phyloP scores from a whole-genome alignment of 2,888 invertebrate genomes.

The Euclidia mi region DNA sequence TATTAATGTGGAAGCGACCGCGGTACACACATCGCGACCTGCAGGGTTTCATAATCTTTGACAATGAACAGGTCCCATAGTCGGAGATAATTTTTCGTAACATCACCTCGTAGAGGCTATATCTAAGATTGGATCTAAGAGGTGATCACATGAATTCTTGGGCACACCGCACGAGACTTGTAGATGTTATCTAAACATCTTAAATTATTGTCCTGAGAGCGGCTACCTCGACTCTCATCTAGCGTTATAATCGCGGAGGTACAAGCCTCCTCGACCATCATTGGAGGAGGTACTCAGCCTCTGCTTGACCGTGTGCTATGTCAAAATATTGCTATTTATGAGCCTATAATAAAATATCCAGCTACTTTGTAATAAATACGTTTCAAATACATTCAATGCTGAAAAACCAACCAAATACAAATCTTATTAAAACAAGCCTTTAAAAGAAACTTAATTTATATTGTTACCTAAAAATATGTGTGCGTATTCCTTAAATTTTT shows the following conservation, averaged over 20 bases:
- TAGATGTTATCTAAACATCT: slow-evolving; percentile 88
- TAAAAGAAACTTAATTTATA: background rate
- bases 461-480: background rate
- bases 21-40: slow-evolving; percentile 56
- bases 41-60: slow-evolving; percentile 77
- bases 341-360: background rate
- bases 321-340: slow-evolving; percentile 20
- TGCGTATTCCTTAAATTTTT: slow-evolving; percentile 3
- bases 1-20: slow-evolving; percentile 63
- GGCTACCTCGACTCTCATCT: slow-evolving; percentile 80
- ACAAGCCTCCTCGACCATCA: slow-evolving; percentile 60
- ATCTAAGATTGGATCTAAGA: slow-evolving; percentile 86
- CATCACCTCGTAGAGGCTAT: slow-evolving; percentile 80
- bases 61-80: slow-evolving; percentile 75
- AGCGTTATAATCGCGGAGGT: slow-evolving; percentile 74
- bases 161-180: slow-evolving; percentile 83
- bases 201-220: slow-evolving; percentile 86
- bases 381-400: background rate
- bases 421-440: background rate
- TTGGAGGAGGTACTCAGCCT: slow-evolving; percentile 69
- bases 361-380: background rate
- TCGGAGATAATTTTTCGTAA: slow-evolving; percentile 83
- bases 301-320: slow-evolving; percentile 27
- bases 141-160: slow-evolving; percentile 88
- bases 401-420: background rate